Evolutionary conservation across 2,113 vertebrate genomes (phyloP), one percentile per base, ranked within the genome.

Genomic region (Neodontobutis hainanensis): DNA sequence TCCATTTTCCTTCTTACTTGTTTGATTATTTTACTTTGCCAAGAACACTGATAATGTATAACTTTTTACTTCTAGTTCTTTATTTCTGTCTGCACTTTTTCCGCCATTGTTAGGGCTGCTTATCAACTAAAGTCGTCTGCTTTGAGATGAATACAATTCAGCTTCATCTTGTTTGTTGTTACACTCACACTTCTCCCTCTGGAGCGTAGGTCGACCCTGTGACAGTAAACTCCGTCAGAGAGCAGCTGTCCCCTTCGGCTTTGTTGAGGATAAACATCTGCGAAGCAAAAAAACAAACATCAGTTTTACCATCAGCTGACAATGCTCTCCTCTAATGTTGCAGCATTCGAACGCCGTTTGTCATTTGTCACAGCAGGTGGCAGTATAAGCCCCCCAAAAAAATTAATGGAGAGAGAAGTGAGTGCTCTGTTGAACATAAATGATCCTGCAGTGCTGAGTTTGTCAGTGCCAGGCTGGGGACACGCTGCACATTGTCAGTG

Each of bases 121-220:
- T 8, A 55, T 36, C 34, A 4, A 3, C 6, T 38, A 36, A n/a
- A n/a, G 9, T 55, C 36, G 35, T 12, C 34, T 36, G 34, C 52
- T 36, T 34, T 55, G 52, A 8, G 52, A 38, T 34, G 12, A 1
- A 36, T 12, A 38, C 9, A 6, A 36, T 32, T 40, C 38, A 40
- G 5, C 38, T 40, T 40, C 44, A 46, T 11, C n/a, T 27, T 35
- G 52, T 14, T 42, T 44, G 42, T 62, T 32, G 3, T 11, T 57
- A 38, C 81, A 95, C 97, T 96, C 91, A 99, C 97, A 99, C 94
- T 87, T 98, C 96, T 92, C 97, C 97, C 65, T 96, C 92, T 1
- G 97, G 97, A 34, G 96, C 96, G 0, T 99, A 99, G 1, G 97
- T 99, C 35, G 97, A 99, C 11, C 97, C 97, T 27, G 95, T 95